Evolutionary conservation across 2,113 vertebrate species (phyloP), one percentile per base, ranked within the genome.

Genomic region (Carassius gibelio): DNA sequence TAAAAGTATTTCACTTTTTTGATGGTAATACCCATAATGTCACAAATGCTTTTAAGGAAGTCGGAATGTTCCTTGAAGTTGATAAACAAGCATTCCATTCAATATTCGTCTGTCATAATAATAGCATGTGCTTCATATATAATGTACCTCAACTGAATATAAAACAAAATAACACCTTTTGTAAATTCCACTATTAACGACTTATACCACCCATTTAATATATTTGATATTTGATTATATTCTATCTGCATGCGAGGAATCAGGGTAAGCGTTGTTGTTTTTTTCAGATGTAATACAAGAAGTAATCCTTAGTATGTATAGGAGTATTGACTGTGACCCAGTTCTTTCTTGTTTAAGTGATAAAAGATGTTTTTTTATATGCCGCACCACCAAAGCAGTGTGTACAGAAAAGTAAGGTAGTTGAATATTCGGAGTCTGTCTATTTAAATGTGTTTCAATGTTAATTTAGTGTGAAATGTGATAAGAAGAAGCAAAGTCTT

Each of bases 401-500:
- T 64, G 59, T 36, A 75, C 61, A 26, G 69, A 48, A 80, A 75
- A 75, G 52, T 57, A 78, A 79, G 78, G 64, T 69, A 64, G 66
- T 50, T 84, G 11, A 78, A 59, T 59, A 77, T 75, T n/a, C 2
- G 1, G n/a, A 77, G 72, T 84, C 26, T 15, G 78, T 81, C 30
- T 78, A 59, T 81, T 84, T 84, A 61, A 81, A 15, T 88, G 82
- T 81, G 45, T 84, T 62, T 64, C 75, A 55, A 71, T 75, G 21
- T 75, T 75, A 14, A 21, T 75, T 55, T 68, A 83, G 50, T 78
- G 82, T 76, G 72, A 23, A 84, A 85, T 87, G 85, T 89, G 88
- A 75, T 62, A 71, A 8, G 36, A 38, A 38, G 36, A 68, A 87
- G 84, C 42, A 34, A 15, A 62, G 42, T 82, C 85, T 69, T 61